Evolutionary conservation across 2,888 invertebrate genomes (phyloP).

Genomic region (Muschampia plurimacula): DNA sequence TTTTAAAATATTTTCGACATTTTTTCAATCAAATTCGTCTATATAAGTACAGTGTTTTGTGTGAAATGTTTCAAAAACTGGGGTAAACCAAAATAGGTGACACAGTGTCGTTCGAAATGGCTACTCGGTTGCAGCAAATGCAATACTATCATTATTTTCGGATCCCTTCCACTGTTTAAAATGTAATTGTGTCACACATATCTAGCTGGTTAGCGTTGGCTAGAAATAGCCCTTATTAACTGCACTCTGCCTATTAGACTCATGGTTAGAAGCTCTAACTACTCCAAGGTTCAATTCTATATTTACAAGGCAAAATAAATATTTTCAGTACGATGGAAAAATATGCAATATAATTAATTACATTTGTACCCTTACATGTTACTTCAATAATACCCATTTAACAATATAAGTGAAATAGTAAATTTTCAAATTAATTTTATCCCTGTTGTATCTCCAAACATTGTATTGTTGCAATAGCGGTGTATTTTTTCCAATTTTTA

Average conservation of each 20-base stretch:
- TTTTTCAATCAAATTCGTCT: conserved; percentile 5
- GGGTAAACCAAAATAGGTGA: neutral
- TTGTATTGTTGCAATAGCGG: too few relatives aligned
- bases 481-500: neutral
- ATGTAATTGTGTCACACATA: conserved; percentile 55
- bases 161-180: conserved; percentile 51
- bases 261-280: conserved; percentile 29
- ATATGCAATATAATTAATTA: neutral
- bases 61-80: neutral
- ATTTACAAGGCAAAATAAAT: conserved; percentile 22
- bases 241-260: conserved; percentile 28
- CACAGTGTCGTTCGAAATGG: conserved; percentile 27
- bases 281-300: conserved; percentile 9
- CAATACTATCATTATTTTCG: conserved; percentile 48
- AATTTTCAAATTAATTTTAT: too few relatives aligned
- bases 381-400: neutral
- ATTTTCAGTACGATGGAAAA: neutral
- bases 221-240: conserved; percentile 55
- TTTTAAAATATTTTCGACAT: conserved; percentile 28
- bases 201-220: conserved; percentile 50
- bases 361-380: too few relatives aligned
- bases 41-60: conserved; percentile 17
- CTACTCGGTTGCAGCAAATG: conserved; percentile 36
- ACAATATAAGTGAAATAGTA: neutral
- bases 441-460: too few relatives aligned